Percentiles rank a stretch among this genome's conserved stretches.
Evolutionary conservation across 92 coral and sea anemone species (phyloP).

Genomic region (Isaurus tuberculatus): DNA sequence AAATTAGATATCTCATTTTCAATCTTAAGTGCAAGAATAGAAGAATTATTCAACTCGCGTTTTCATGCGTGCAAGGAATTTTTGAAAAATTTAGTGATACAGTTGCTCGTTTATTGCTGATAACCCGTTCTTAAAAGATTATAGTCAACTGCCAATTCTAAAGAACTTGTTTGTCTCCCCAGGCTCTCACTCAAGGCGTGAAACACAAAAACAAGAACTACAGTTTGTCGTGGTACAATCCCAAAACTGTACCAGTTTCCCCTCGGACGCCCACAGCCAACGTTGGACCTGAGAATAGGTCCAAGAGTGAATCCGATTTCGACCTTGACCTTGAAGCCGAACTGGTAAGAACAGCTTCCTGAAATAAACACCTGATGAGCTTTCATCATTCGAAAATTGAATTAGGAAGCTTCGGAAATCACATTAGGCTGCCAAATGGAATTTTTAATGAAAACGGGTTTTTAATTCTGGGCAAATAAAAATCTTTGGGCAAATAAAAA

Average conservation of each 20-base stretch:
- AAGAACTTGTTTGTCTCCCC: neutral
- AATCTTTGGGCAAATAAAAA: no score
- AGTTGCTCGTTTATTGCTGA: neutral
- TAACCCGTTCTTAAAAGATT: neutral
- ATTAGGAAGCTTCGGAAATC: no score
- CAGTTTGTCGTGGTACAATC: constrained; percentile 84
- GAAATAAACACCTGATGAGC: no score
- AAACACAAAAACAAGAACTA: constrained; percentile 81
- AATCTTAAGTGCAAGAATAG: no score
- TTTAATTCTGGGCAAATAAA: no score
- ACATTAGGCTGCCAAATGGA: no score
- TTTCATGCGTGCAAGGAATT: no score
- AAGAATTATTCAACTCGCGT: no score
- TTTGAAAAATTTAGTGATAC: no score
- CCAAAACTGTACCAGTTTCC: constrained; percentile 52
- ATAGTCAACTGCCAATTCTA: neutral
- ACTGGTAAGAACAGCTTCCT: constrained; percentile 72
- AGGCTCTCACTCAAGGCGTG: constrained; percentile 89
- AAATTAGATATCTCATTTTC: no score
- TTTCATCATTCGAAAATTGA: no score
- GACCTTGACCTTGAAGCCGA: constrained; percentile 83
- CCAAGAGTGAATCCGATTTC: constrained; percentile 42
- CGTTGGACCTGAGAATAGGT: constrained; percentile 22
- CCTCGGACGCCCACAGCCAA: constrained; percentile 35
- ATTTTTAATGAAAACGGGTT: no score